A percentile compares a stretch with the other conserved stretches of the same genome.
Conservation (phyloP, 2,888 invertebrate genomes). For the Lycaena phlaeas region DNA sequence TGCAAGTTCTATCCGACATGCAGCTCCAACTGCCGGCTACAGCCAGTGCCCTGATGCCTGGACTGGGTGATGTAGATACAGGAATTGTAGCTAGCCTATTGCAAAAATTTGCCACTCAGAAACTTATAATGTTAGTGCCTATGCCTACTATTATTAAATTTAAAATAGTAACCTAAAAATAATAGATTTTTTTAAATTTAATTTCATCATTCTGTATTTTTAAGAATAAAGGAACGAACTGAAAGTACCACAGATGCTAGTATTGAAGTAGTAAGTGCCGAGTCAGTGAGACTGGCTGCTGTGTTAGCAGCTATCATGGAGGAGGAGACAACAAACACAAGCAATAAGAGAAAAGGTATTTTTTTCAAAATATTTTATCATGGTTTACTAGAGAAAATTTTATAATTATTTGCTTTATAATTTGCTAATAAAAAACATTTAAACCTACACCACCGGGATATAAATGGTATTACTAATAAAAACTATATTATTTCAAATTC, state of each 20-base stretch:
- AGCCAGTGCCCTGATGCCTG: slow-evolving; percentile 52
- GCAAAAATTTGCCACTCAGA: slow-evolving; percentile 65
- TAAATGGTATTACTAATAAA: too few species aligned
- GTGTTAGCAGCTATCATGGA: slow-evolving; percentile 57
- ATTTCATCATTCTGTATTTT: background rate
- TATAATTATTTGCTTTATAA: too few species aligned
- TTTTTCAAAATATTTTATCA: background rate
- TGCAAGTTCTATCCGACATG: slow-evolving; percentile 62
- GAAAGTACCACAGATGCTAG: slow-evolving; percentile 50
- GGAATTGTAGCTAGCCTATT: slow-evolving; percentile 56
- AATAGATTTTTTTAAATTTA: background rate
- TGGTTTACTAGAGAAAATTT: too few species aligned
- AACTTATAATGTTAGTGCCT: slow-evolving; percentile 53
- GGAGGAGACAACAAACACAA: slow-evolving; percentile 35
- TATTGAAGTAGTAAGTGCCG: slow-evolving; percentile 54
- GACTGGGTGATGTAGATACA: slow-evolving; percentile 55
- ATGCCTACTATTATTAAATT: background rate
- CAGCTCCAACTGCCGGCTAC: slow-evolving; percentile 60
- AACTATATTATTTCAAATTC: too few species aligned
- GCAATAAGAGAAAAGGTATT: slow-evolving; percentile 58
- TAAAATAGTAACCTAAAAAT: background rate
- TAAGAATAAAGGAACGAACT: slow-evolving; percentile 48
- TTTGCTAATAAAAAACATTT: too few species aligned
- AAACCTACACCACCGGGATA: too few species aligned
- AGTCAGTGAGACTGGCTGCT: slow-evolving; percentile 51